Percentiles rank a stretch among this genome's conserved stretches.
These are phyloP conservation scores for Liopterus haemorrhoidalis DNA, from an alignment of 2,888 invertebrate species.

Conservation along the genomic window DNA sequence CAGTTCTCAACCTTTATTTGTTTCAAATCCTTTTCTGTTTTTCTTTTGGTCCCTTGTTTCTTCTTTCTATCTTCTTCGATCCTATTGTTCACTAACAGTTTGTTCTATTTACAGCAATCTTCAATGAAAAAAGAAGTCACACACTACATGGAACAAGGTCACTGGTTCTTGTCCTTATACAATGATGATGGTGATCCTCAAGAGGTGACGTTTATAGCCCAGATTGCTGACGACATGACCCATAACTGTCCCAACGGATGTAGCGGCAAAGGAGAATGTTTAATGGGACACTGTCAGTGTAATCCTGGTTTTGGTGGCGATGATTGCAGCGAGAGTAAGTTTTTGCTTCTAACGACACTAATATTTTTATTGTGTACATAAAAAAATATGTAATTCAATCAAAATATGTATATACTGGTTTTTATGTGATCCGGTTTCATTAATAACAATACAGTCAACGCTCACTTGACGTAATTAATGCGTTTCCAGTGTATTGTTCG, in stretches of 20 bases:
- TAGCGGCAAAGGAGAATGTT: constrained; percentile 93
- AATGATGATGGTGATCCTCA: constrained; percentile 92
- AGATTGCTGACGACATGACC: constrained; percentile 85
- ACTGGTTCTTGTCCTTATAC: constrained; percentile 93
- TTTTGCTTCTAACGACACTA: constrained; percentile 1
- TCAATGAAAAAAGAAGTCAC: constrained; percentile 87
- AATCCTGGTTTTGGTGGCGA: constrained; percentile 94
- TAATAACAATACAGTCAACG: too few species aligned
- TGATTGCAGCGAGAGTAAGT: constrained; percentile 92
- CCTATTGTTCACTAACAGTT: too few species aligned
- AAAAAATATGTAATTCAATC: too few species aligned
- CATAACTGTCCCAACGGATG: constrained; percentile 95
- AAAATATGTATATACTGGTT: too few species aligned
- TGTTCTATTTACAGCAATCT: constrained; percentile 50
- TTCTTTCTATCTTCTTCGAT: too few species aligned
- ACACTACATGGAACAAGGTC: constrained; percentile 92
- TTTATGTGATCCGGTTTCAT: too few species aligned
- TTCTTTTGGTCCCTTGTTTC: too few species aligned
- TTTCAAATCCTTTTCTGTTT: too few species aligned
- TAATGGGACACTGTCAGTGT: constrained; percentile 91
- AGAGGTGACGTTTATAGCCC: constrained; percentile 77
- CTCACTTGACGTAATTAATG: too few species aligned
- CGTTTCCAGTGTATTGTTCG: too few species aligned
- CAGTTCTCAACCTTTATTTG: too few species aligned
- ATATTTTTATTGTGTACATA: too few species aligned